These are phyloP conservation scores for Manis crassicaudata DNA, from an alignment of 2,797 vertebrate genomes.

Conservation along the genomic window DNA sequence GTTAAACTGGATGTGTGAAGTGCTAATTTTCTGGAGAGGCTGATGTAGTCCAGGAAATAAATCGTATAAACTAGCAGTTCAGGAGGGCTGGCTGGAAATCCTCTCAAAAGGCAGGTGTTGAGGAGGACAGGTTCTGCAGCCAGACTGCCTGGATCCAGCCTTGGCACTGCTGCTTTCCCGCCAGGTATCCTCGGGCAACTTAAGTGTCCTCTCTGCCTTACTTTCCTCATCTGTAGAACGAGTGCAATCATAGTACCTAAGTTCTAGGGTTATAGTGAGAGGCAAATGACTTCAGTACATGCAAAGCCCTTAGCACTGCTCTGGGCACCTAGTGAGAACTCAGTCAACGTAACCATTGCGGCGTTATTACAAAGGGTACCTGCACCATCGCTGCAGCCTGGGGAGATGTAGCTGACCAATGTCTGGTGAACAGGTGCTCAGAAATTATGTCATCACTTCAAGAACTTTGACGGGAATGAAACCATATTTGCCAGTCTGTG, in stretches of 20 bases:
- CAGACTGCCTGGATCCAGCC: background rate
- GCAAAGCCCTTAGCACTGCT: background rate
- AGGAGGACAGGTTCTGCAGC: background rate
- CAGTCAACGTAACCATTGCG: background rate
- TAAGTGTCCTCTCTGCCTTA: slow-evolving; percentile 8
- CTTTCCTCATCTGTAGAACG: background rate
- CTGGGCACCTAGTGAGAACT: background rate
- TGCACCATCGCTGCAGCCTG: background rate
- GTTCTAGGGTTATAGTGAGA: background rate
- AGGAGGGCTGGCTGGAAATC: background rate
- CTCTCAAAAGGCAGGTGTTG: background rate
- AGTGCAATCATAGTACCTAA: background rate
- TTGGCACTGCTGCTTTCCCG: background rate
- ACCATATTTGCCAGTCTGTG: background rate
- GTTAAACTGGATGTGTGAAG: background rate
- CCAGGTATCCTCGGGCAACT: background rate
- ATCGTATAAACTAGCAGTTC: background rate
- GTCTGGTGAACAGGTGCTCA: background rate
- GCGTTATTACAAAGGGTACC: background rate
- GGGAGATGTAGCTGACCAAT: background rate
- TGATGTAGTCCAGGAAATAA: background rate
- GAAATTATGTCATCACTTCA: slow-evolving; percentile 7
- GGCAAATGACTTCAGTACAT: background rate
- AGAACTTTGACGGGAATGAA: background rate
- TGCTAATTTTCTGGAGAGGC: background rate